Base-by-base conservation (phyloP, 2,113 vertebrate genomes). In the Columba livia region DNA sequence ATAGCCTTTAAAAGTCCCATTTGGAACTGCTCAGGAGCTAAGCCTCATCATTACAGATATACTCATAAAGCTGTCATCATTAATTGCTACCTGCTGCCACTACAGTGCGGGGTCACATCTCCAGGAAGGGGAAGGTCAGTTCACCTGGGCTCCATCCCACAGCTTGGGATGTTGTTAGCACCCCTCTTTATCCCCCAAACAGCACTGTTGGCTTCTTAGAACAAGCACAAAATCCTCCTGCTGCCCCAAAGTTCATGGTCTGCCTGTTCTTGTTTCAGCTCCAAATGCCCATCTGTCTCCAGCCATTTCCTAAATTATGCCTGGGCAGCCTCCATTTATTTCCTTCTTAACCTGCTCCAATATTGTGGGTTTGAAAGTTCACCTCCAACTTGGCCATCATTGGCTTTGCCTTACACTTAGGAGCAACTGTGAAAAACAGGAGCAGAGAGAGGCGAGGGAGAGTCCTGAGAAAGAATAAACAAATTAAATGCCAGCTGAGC, bases 31-130 rank as follows among this genome's bases (percentile, higher is more conserved):
- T 70, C 25, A 65, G 94, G 89, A 94, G 87, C 94, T 93, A 85
- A 92, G 75, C 54, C 65, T 91, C 93, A 61, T 48, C 11, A 2
- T 71, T 53, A 42, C 81, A 42, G 36, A 75, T 88, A 85, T 32
- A 56, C 61, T 94, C 61, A 9, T 96, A 96, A 96, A 97, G 36
- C 96, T 97, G 96, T 72, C 94, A 85, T 36, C 72, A 44, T 92
- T 65, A 88, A 91, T 69, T 54, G 44, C 40, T 72, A 85, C 83
- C 82, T 47, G 29, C 56, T 65, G 78, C 60, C 62, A 90, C 65
- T 44, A 65, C 0, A 1, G 69, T 54, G 47, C 84, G 3, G 40
- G 79, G 85, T 93, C 88, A 40, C 10, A 6, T 32, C 67, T 88
- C 66, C 93, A 44, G 48, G 60, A 93, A 34, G 21, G 23, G 44